Percentiles rank a stretch among this genome's conserved stretches.
Conservation (phyloP, 2,888 invertebrate genomes). For the Oegoconia quadripuncta region DNA sequence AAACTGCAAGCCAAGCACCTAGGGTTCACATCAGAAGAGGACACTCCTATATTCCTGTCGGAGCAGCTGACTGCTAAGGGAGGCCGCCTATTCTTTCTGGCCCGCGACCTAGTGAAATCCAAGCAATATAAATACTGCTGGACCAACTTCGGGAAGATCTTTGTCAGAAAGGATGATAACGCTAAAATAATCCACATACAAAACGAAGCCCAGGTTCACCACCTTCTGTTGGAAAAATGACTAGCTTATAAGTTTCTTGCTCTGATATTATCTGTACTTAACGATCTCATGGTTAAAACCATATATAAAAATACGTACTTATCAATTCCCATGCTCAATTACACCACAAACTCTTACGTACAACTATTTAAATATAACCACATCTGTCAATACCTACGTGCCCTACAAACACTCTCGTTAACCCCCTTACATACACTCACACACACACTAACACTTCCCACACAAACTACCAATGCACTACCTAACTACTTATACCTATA, state of each 20-base stretch:
- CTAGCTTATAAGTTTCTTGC: not conserved
- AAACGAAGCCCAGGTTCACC: conserved; percentile 2
- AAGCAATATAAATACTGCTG: conserved; percentile 8
- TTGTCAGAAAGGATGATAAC: not conserved
- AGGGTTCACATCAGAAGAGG: conserved; percentile 6
- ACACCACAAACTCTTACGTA: not conserved
- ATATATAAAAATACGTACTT: not conserved
- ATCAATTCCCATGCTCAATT: not conserved
- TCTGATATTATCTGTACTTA: not conserved
- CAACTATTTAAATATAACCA: not conserved
- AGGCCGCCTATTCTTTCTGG: conserved; percentile 4
- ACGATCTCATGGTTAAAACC: not conserved
- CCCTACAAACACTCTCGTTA: not conserved
- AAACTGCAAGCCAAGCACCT: conserved; percentile 19
- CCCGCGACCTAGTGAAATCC: conserved; percentile 8
- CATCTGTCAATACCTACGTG: not conserved
- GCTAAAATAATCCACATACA: not conserved
- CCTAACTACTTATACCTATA: not conserved
- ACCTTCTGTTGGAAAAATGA: not conserved
- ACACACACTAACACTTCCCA: not conserved
- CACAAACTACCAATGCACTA: not conserved
- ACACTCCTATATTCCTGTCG: conserved; percentile 5
- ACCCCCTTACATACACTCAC: not conserved
- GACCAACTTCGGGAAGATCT: conserved; percentile 2
- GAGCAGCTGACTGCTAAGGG: conserved; percentile 6